Conservation (phyloP, 2,113 vertebrate genomes). For the Gavialis gangeticus region DNA sequence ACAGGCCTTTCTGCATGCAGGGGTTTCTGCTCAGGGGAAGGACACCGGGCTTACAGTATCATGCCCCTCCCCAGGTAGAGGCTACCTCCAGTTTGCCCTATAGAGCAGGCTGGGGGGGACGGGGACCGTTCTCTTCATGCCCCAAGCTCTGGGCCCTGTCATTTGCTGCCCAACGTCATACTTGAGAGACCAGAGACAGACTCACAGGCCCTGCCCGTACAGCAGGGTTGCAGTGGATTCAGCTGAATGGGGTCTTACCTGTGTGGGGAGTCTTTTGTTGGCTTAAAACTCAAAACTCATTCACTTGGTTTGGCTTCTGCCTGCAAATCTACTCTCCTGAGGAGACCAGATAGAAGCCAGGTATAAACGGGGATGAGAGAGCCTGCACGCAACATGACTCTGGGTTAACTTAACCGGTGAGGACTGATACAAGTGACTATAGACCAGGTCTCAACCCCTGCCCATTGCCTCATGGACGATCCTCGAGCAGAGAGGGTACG, state of each 20-base stretch:
- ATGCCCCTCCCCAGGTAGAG: background rate
- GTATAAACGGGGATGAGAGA: background rate
- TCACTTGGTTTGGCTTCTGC: background rate
- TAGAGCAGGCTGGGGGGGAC: background rate
- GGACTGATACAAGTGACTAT: background rate
- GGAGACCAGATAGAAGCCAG: background rate
- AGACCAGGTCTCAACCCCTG: background rate
- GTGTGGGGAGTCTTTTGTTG: background rate
- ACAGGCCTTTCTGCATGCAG: too few relatives aligned
- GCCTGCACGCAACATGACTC: background rate
- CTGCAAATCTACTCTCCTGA: background rate
- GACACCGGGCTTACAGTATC: background rate
- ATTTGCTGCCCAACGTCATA: background rate
- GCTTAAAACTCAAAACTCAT: background rate
- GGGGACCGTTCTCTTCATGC: background rate
- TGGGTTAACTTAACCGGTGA: background rate
- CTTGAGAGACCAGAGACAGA: background rate
- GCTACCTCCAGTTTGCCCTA: background rate
- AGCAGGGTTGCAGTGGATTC: background rate
- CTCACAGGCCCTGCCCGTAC: background rate
- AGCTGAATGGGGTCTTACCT: background rate
- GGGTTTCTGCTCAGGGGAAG: background rate
- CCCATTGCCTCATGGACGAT: background rate
- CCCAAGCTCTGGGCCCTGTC: background rate
- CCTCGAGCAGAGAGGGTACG: background rate